Conservation (phyloP, 2,888 invertebrate genomes). For the Mesopsocus fuscifrons region DNA sequence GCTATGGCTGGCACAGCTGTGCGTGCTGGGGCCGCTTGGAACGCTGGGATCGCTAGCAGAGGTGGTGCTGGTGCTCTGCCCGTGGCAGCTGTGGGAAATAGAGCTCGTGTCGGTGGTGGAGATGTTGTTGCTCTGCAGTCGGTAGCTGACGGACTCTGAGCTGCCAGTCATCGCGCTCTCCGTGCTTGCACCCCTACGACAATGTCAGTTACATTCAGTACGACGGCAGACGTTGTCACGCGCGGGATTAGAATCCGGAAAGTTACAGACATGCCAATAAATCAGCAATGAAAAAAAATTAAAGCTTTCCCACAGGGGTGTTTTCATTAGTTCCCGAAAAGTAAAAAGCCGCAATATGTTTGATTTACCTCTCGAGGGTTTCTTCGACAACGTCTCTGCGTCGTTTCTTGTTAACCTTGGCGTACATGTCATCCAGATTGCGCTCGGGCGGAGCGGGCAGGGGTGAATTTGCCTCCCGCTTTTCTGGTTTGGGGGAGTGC, state of each 20-base stretch:
- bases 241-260: too few relatives aligned
- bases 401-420: constrained; percentile 59
- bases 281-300: too few relatives aligned
- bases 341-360: neutral
- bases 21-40: too few relatives aligned
- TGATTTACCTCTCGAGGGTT: constrained; percentile 15
- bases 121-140: neutral
- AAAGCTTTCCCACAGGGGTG: too few relatives aligned
- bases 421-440: constrained; percentile 77
- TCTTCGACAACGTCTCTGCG: constrained; percentile 26
- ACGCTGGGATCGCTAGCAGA: neutral
- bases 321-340: neutral
- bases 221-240: too few relatives aligned
- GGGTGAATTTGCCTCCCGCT: constrained; percentile 76
- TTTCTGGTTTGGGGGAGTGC: constrained; percentile 72
- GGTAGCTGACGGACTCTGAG: constrained; percentile 8
- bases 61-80: neutral
- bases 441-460: constrained; percentile 55
- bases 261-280: too few relatives aligned
- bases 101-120: constrained; percentile 9
- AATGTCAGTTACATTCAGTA: too few relatives aligned
- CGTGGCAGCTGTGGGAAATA: constrained; percentile 1
- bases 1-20: neutral
- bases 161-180: constrained; percentile 1
- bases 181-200: constrained; percentile 4